phyloP scores from a whole-genome alignment of 2,888 invertebrate genomes.

The Heliconius aoede region DNA sequence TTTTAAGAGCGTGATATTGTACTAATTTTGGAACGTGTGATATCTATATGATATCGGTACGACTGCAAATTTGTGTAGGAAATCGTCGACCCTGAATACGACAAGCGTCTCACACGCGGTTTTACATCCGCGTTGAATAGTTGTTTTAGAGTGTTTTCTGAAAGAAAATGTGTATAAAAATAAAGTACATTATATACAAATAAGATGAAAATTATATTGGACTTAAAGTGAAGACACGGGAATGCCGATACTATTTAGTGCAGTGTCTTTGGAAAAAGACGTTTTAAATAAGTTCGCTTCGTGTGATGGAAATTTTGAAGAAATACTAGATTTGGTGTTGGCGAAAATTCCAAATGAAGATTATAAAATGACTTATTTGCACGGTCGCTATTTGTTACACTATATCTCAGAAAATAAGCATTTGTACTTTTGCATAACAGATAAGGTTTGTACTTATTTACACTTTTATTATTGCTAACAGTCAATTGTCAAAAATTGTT shows the following conservation, averaged over 20 bases:
- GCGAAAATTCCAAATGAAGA: constrained; percentile 89
- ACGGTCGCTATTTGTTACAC: constrained; percentile 86
- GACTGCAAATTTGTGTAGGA: constrained; percentile 53
- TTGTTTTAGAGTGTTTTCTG: constrained; percentile 2
- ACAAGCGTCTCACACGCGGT: constrained; percentile 36
- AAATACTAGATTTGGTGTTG: constrained; percentile 94
- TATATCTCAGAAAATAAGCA: constrained; percentile 92
- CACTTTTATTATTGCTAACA: constrained; percentile 23
- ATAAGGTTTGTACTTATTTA: constrained; percentile 87
- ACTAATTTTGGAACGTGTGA: constrained; percentile 62
- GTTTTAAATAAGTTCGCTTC: constrained; percentile 93
- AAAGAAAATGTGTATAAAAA: background rate
- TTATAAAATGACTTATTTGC: constrained; percentile 95
- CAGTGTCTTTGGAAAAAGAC: constrained; percentile 90
- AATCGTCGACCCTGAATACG: constrained; percentile 43
- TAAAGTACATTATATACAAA: background rate
- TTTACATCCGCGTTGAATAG: constrained; percentile 29
- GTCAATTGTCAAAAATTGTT: background rate
- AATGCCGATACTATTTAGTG: constrained; percentile 96
- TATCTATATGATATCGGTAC: constrained; percentile 57
- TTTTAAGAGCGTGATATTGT: constrained; percentile 56
- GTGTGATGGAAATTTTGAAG: constrained; percentile 96
- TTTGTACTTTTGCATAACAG: constrained; percentile 96
- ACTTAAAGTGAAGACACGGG: constrained; percentile 24
- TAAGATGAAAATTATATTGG: constrained; percentile 3